A percentile compares a stretch with the other conserved stretches of the same genome.
phyloP scores from a whole-genome alignment of 30 jellyfish, hydroid and myxozoan species.

The Aurelia aurita region DNA sequence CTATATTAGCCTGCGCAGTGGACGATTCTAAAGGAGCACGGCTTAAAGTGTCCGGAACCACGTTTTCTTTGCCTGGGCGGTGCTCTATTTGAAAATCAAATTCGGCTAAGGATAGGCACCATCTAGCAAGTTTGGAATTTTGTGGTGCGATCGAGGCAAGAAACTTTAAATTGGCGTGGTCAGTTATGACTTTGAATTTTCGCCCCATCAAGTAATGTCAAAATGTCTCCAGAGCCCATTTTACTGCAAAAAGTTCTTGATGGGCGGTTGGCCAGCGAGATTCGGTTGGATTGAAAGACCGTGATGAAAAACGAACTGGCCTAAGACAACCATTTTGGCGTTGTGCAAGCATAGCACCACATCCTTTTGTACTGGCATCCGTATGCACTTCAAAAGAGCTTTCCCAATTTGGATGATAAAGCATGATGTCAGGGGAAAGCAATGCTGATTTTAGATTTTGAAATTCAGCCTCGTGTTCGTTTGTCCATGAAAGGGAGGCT shows the following conservation, averaged over 20 bases:
- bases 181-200: conserved; percentile 26
- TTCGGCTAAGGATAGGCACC: conserved; percentile 46
- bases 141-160: conserved; percentile 39
- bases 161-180: conserved; percentile 46
- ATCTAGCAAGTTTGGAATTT: conserved; percentile 35
- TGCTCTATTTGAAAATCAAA: conserved; percentile 53
- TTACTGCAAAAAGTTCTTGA: conserved; percentile 48
- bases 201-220: conserved; percentile 29
- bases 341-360: conserved; percentile 52
- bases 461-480: background rate
- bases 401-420: conserved; percentile 28
- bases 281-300: conserved; percentile 29
- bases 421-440: conserved; percentile 19
- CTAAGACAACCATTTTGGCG: background rate
- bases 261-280: conserved; percentile 42
- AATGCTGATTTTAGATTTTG: conserved; percentile 9
- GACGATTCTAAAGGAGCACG: conserved; percentile 55
- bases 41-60: conserved; percentile 47
- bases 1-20: too few relatives aligned
- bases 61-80: conserved; percentile 55
- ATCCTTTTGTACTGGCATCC: conserved; percentile 22
- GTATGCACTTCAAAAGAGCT: conserved; percentile 20
- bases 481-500: background rate
- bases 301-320: conserved; percentile 35
- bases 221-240: conserved; percentile 44